phyloP scores from a whole-genome alignment of 2,888 invertebrate species.

The Clitarchus hookeri region DNA sequence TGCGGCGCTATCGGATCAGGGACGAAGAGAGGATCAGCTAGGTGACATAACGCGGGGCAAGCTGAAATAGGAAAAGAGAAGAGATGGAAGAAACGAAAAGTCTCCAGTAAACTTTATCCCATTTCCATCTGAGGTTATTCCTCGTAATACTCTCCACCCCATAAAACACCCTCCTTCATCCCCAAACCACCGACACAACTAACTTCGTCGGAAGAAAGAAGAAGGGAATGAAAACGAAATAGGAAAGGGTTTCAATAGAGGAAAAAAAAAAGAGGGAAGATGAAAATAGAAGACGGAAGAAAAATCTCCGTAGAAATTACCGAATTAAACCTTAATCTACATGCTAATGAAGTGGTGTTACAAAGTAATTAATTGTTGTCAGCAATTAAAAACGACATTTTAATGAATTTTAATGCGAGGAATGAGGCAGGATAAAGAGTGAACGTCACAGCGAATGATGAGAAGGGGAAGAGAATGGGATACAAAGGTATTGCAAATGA shows the following conservation, averaged over 20 bases:
- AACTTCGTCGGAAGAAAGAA: constrained; percentile 14
- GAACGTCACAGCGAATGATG: constrained; percentile 17
- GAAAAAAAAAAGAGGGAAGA: constrained; percentile 18
- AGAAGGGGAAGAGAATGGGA: constrained; percentile 11
- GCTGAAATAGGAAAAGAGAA: background rate
- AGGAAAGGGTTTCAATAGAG: background rate
- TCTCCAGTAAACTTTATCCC: background rate
- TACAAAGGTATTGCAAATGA: constrained; percentile 32
- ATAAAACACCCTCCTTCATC: constrained; percentile 14
- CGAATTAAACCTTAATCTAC: constrained; percentile 44
- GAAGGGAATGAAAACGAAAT: background rate
- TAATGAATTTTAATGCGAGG: constrained; percentile 43
- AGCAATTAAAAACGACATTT: constrained; percentile 43
- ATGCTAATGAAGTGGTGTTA: constrained; percentile 44
- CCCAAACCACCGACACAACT: constrained; percentile 11
- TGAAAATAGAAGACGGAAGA: constrained; percentile 27
- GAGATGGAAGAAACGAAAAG: background rate
- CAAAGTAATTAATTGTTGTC: constrained; percentile 43
- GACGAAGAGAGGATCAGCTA: background rate
- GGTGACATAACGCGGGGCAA: background rate
- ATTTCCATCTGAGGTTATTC: background rate
- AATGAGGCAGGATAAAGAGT: constrained; percentile 11
- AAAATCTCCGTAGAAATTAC: constrained; percentile 44
- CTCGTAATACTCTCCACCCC: background rate
- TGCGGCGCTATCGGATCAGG: background rate